Percentiles rank a stretch among this genome's conserved stretches.
phyloP scores from a whole-genome alignment of 2,113 vertebrate species.

The Prolemur simus region DNA sequence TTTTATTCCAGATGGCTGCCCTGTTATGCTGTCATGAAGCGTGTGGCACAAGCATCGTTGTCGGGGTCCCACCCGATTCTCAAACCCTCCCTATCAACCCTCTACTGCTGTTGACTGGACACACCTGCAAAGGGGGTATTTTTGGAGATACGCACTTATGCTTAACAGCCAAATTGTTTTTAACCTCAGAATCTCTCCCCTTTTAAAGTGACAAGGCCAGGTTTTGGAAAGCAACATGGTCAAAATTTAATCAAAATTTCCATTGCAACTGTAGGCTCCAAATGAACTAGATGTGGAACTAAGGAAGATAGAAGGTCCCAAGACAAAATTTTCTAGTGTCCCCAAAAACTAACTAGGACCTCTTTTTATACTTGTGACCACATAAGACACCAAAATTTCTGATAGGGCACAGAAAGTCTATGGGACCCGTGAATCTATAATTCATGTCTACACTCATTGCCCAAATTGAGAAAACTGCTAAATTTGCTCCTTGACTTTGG shows the following conservation, averaged over 20 bases:
- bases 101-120: conserved; percentile 82
- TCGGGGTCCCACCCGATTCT: conserved; percentile 79
- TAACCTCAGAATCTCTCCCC: neutral
- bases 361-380: neutral
- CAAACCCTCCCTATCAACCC: conserved; percentile 75
- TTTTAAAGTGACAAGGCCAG: neutral
- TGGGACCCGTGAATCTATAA: neutral
- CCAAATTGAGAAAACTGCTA: neutral
- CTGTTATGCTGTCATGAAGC: neutral
- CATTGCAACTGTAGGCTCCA: neutral
- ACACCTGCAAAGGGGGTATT: conserved; percentile 85
- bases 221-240: neutral
- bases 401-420: neutral
- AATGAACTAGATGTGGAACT: neutral
- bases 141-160: conserved; percentile 85
- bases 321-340: neutral
- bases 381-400: neutral
- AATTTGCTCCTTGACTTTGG: neutral
- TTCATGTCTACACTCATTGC: neutral
- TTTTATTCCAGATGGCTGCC: conserved; percentile 52
- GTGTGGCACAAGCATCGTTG: conserved; percentile 85
- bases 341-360: neutral
- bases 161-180: neutral
- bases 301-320: neutral
- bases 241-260: neutral